phyloP scores from a whole-genome alignment of 64 coral and sea anemone genomes.

The Porites lutea region DNA sequence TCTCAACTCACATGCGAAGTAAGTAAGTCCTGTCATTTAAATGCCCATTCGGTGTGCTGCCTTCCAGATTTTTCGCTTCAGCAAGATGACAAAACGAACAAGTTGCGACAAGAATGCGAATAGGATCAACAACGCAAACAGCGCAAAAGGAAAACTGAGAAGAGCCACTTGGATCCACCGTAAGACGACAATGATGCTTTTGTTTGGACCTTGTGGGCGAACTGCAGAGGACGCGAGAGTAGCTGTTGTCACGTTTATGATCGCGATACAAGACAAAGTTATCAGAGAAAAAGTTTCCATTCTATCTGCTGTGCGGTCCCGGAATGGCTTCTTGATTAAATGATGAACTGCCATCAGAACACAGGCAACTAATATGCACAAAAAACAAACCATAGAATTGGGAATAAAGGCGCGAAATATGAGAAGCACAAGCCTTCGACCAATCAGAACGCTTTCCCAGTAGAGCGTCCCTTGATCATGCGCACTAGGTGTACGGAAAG shows the following conservation, averaged over 20 bases:
- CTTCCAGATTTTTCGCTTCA: not conserved
- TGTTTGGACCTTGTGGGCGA: conserved; percentile 40
- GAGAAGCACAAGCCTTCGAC: conserved; percentile 51
- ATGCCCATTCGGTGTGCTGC: not conserved
- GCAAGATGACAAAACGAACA: conserved; percentile 41
- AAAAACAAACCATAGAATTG: conserved; percentile 34
- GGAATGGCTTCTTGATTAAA: conserved; percentile 48
- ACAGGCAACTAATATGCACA: conserved; percentile 45
- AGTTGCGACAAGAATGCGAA: conserved; percentile 48
- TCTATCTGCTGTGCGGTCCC: conserved; percentile 4
- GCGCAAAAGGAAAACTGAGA: conserved; percentile 30
- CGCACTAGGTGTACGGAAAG: conserved; percentile 36
- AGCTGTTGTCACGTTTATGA: conserved; percentile 51
- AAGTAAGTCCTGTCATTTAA: not conserved
- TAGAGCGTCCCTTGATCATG: conserved; percentile 57
- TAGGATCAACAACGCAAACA: conserved; percentile 41
- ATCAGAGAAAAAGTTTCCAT: conserved; percentile 48
- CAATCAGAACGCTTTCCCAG: conserved; percentile 87
- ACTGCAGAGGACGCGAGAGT: conserved; percentile 46
- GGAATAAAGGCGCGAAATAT: conserved; percentile 60
- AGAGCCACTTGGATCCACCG: conserved; percentile 20
- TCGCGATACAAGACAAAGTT: conserved; percentile 34
- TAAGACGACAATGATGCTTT: conserved; percentile 33
- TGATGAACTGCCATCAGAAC: conserved; percentile 56
- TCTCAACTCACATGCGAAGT: too few species aligned